Conservation (phyloP, 2,113 vertebrate genomes). For the Gymnorhina tibicen region DNA sequence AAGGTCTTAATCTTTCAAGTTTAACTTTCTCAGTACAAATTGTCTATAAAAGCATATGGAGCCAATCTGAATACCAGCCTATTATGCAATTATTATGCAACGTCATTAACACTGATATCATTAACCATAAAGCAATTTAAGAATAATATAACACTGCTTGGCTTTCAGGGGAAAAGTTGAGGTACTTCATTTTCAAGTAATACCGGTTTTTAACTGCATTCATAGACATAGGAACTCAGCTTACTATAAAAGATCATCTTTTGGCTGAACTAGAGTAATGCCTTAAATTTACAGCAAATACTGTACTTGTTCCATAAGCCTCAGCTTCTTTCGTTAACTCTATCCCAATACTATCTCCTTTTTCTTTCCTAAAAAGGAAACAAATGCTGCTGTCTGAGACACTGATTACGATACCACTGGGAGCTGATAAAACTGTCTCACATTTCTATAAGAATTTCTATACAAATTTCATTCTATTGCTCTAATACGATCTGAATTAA, state of each 20-base stretch:
- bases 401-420: background rate
- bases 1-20: background rate
- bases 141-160: background rate
- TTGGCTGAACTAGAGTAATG: background rate
- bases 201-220: background rate
- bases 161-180: background rate
- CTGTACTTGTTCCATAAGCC: background rate
- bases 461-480: background rate
- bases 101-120: background rate
- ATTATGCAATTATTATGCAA: background rate
- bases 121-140: background rate
- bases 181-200: background rate
- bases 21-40: background rate
- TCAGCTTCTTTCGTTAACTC: background rate
- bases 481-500: background rate
- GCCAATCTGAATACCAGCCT: background rate
- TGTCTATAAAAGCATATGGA: background rate
- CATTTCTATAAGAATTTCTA: background rate
- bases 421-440: background rate
- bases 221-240: background rate
- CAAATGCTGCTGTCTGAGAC: background rate
- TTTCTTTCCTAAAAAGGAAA: slow-evolving; percentile 28
- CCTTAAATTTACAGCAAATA: background rate
- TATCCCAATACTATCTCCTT: background rate
- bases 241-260: background rate